phyloP scores from a whole-genome alignment of 2,113 vertebrate genomes.

The Hippocampus mohnikei region DNA sequence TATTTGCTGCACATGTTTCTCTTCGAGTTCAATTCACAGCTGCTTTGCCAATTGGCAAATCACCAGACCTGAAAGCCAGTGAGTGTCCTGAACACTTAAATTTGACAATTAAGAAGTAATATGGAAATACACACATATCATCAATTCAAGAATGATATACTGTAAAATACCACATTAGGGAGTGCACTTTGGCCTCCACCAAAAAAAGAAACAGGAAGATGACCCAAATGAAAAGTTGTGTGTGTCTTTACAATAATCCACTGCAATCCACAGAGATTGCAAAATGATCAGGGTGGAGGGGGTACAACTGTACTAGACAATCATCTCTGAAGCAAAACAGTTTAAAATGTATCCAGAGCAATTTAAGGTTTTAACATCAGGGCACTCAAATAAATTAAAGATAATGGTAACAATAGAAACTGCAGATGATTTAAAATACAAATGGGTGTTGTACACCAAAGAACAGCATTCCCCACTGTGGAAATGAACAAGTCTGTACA shows the following conservation, averaged over 20 bases:
- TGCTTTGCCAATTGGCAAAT: constrained; percentile 46
- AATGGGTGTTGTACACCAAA: background rate
- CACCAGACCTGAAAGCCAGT: constrained; percentile 26
- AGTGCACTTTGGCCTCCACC: background rate
- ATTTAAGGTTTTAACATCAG: constrained; percentile 2
- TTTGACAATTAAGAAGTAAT: constrained; percentile 49
- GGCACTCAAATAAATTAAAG: background rate
- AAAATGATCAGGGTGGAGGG: constrained; percentile 18
- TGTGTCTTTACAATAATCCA: constrained; percentile 48
- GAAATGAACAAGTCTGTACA: background rate
- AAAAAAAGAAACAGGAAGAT: constrained; percentile 36
- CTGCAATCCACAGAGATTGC: constrained; percentile 39
- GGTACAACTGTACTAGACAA: constrained; percentile 7
- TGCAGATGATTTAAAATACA: background rate
- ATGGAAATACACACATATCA: background rate
- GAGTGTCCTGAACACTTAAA: constrained; percentile 36
- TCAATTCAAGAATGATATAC: background rate
- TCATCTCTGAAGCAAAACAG: constrained; percentile 10
- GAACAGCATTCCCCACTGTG: background rate
- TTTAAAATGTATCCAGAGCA: constrained; percentile 3
- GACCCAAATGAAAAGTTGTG: constrained; percentile 39
- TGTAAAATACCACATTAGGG: background rate
- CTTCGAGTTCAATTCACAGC: constrained; percentile 31
- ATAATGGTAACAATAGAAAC: background rate
- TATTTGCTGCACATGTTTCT: constrained; percentile 27